phyloP scores from a whole-genome alignment of 2,888 invertebrate species.

The Craniophora ligustri region DNA sequence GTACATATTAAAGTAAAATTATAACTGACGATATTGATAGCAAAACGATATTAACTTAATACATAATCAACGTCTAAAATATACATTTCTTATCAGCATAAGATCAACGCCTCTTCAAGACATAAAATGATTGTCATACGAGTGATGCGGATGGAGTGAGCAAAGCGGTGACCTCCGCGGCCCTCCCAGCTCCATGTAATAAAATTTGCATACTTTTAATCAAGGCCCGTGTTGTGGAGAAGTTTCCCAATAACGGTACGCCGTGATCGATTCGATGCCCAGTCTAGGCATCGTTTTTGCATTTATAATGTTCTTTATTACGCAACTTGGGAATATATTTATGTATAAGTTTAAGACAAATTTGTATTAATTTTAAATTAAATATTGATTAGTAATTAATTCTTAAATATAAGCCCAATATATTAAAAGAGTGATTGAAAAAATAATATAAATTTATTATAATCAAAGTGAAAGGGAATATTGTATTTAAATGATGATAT shows the following conservation, averaged over 20 bases:
- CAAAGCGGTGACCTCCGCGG: slow-evolving; percentile 61
- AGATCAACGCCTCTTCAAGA: slow-evolving; percentile 27
- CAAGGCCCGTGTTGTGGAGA: slow-evolving; percentile 89
- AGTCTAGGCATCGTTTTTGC: slow-evolving; percentile 72
- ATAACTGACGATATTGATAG: too few relatives aligned
- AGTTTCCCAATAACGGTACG: slow-evolving; percentile 88
- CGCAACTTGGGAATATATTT: slow-evolving; percentile 16
- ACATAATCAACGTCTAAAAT: neutral
- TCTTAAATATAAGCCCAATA: too few relatives aligned
- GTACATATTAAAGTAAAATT: too few relatives aligned
- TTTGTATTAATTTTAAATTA: slow-evolving; percentile 16
- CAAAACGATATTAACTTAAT: too few relatives aligned
- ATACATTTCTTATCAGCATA: neutral
- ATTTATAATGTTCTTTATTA: slow-evolving; percentile 61
- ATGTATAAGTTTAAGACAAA: slow-evolving; percentile 18
- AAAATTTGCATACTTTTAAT: slow-evolving; percentile 90
- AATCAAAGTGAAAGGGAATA: too few relatives aligned
- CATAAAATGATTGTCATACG: slow-evolving; percentile 63
- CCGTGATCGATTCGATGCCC: slow-evolving; percentile 84
- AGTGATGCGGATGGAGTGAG: slow-evolving; percentile 65
- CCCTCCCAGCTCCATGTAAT: slow-evolving; percentile 83
- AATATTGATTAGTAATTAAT: too few relatives aligned
- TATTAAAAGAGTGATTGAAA: too few relatives aligned
- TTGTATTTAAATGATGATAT: too few relatives aligned
- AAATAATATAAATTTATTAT: too few relatives aligned